phyloP scores from a whole-genome alignment of 2,113 vertebrate species.

The human region DNA sequence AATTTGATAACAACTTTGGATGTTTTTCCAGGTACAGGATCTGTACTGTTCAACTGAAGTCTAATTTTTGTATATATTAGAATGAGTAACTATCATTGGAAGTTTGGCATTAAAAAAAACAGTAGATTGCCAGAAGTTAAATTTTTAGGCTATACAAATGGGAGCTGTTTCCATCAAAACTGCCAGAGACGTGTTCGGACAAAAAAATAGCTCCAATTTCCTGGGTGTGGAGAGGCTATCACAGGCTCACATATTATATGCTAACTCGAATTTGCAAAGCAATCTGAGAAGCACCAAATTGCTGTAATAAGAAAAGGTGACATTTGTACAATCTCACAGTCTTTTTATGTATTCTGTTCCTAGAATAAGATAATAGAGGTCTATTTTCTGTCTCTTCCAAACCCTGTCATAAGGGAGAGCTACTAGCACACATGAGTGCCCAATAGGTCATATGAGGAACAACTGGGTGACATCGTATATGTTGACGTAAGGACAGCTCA shows the following conservation, averaged over 20 bases:
- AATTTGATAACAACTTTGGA: not conserved
- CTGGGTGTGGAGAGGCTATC: not conserved
- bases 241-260: not conserved
- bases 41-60: not conserved
- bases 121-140: not conserved
- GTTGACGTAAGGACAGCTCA: not conserved
- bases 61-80: not conserved
- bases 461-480: not conserved
- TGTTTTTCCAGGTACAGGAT: not conserved
- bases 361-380: not conserved
- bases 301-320: conserved; percentile 9
- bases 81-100: not conserved
- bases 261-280: conserved; percentile 45
- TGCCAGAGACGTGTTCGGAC: not conserved
- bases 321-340: not conserved
- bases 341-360: not conserved
- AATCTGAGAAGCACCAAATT: conserved; percentile 8
- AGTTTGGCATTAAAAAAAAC: not conserved
- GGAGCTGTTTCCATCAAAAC: not conserved
- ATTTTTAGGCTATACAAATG: not conserved
- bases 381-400: not conserved
- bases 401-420: not conserved
- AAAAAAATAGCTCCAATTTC: not conserved
- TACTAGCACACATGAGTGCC: not conserved
- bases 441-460: not conserved